Percentiles rank a stretch among this genome's conserved stretches.
Conservation (phyloP, 2,888 invertebrate species). For the Hedychridium roseum region DNA sequence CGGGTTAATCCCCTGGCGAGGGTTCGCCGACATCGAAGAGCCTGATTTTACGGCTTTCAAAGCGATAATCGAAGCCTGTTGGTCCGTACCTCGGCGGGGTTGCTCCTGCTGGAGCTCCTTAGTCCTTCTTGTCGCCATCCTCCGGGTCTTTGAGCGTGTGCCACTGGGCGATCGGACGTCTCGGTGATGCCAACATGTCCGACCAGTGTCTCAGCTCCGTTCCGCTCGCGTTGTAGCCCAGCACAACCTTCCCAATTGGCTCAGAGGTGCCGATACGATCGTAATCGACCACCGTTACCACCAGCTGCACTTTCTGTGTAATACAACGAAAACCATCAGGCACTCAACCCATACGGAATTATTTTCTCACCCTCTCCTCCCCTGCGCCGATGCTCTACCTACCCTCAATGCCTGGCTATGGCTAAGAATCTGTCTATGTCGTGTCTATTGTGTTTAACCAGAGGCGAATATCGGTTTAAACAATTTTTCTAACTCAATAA, state of each 20-base stretch:
- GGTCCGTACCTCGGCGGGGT: constrained; percentile 42
- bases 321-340: no score
- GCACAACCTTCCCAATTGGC: constrained; percentile 96
- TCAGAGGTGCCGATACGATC: constrained; percentile 99
- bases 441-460: no score
- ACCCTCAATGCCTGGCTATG: no score
- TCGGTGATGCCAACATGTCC: constrained; percentile 98
- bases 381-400: no score
- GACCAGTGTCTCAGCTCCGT: constrained; percentile 99
- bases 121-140: constrained; percentile 89
- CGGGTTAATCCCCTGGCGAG: constrained; percentile 8
- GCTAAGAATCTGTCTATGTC: no score
- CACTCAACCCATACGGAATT: no score
- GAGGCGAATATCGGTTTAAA: no score
- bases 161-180: constrained; percentile 99
- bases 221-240: constrained; percentile 97
- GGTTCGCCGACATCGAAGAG: no score
- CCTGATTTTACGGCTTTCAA: no score
- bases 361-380: no score
- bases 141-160: constrained; percentile 98
- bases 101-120: constrained; percentile 53
- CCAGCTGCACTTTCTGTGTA: constrained; percentile 96
- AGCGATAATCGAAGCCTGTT: no score
- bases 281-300: constrained; percentile 99
- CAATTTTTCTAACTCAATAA: no score